phyloP scores from a whole-genome alignment of 2,113 vertebrate species.

The Hucho hucho region DNA sequence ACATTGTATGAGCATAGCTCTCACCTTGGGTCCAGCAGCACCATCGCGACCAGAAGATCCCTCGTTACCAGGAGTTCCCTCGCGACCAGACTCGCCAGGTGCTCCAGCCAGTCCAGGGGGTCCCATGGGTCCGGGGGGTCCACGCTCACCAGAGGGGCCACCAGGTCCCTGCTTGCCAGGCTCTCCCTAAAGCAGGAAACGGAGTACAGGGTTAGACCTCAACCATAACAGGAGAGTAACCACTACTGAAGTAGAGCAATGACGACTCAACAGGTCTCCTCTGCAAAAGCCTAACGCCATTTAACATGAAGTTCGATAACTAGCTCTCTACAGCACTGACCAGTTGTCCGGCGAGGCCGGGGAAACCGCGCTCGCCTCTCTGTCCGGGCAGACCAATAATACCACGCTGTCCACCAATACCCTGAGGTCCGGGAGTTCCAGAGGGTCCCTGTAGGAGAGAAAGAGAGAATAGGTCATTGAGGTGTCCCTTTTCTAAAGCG shows the following conservation, averaged over 20 bases:
- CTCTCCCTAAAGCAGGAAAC: constrained; percentile 78
- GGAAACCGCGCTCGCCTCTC: constrained; percentile 94
- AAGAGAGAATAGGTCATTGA: not conserved
- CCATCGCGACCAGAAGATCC: constrained; percentile 92
- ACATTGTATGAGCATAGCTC: constrained; percentile 16
- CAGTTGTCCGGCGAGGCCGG: constrained; percentile 85
- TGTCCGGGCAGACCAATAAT: constrained; percentile 91
- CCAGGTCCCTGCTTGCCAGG: constrained; percentile 86
- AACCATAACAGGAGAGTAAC: no score
- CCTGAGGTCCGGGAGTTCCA: constrained; percentile 88
- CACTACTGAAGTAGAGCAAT: not conserved
- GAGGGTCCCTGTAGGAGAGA: constrained; percentile 76
- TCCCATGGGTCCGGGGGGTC: constrained; percentile 91
- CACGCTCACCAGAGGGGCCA: constrained; percentile 88
- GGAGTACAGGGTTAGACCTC: constrained; percentile 1
- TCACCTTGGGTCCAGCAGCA: constrained; percentile 88
- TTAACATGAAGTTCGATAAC: no score
- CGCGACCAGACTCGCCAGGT: constrained; percentile 93
- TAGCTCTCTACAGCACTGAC: constrained; percentile 72
- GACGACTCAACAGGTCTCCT: no score
- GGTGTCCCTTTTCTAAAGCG: not conserved
- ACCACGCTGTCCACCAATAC: constrained; percentile 89
- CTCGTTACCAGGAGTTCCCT: constrained; percentile 92
- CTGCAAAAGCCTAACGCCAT: no score
- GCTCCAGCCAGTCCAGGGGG: constrained; percentile 89